Base-by-base conservation (phyloP, 2,113 vertebrate species). In the Eurypyga helias region DNA sequence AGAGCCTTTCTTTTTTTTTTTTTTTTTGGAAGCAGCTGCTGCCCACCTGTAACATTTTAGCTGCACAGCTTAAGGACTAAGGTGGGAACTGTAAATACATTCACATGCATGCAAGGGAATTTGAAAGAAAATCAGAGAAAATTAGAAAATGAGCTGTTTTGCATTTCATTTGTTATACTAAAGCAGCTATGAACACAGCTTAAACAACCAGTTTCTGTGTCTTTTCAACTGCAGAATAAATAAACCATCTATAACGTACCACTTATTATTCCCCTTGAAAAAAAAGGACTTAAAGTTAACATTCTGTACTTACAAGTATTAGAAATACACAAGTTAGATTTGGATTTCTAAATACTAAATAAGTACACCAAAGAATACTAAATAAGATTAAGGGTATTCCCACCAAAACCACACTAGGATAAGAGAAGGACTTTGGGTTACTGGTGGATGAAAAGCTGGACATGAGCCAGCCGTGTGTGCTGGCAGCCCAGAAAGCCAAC, bases 401-500 rank as follows among this genome's bases (percentile, higher is more conserved):
- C 52, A 60, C 17, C 33, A 58, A 83, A 64, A 8, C 45, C 54
- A 60, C 8, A 48, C 8, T 54, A 51, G 26, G 33, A 55, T 48
- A 65, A 60, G 69, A 79, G 34, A 54, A 48, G 34, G 11, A 57
- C 52, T 25, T 33, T 5, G 6, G 15, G 12, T 3, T 51, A n/a
- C 5, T 9, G 11, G 13, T 26, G 36, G 31, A 52, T 13, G 13
- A 34, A 57, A 72, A 72, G 1, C 2, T 55, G 2, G 7, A 61
- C 38, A 10, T 13, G 23, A n/a, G 6, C 8, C 2, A 0, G 6
- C 28, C 41, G 2, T 20, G 25, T 55, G 31, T 1, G 0, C 24
- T 49, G 14, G n/a, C n/a, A n/a, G n/a, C n/a, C n/a, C n/a, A n/a
- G n/a, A n/a, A n/a, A n/a, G n/a, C n/a, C n/a, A n/a, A n/a, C n/a